These are phyloP conservation scores for Lethocerus indicus DNA, from an alignment of 1,140 invertebrate genomes.

Conservation along the genomic window DNA sequence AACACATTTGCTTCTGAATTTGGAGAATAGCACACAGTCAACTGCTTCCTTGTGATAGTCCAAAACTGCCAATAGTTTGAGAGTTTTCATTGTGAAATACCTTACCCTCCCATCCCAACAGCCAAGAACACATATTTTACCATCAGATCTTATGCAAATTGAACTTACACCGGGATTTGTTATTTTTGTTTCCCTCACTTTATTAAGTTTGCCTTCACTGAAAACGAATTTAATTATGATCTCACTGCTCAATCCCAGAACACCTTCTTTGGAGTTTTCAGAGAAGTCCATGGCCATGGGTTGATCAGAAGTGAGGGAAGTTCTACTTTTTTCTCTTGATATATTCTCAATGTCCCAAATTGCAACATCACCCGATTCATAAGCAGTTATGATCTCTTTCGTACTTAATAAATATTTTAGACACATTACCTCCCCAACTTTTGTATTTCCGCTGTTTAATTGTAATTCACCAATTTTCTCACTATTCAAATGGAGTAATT, in stretches of 20 bases:
- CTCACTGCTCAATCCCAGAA: conserved; percentile 41
- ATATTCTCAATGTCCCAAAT: conserved; percentile 44
- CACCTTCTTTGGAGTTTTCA: conserved; percentile 36
- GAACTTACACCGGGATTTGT: conserved; percentile 54
- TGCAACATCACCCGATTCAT: conserved; percentile 44
- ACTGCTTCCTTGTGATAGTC: conserved; percentile 26
- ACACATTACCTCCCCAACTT: conserved; percentile 41
- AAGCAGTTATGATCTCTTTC: conserved; percentile 36
- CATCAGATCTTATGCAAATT: conserved; percentile 47
- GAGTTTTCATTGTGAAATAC: conserved; percentile 59
- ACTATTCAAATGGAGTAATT: conserved; percentile 37
- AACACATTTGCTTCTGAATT: neutral
- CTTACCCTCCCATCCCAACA: conserved; percentile 60
- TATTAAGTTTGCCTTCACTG: conserved; percentile 18
- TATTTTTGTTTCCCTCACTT: conserved; percentile 36
- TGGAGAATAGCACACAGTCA: neutral
- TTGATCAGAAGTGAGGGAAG: conserved; percentile 37
- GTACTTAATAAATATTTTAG: conserved; percentile 36
- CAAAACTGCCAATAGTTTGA: conserved; percentile 54
- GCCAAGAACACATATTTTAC: conserved; percentile 53
- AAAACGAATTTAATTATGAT: conserved; percentile 29
- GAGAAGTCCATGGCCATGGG: conserved; percentile 52
- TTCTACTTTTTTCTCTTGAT: conserved; percentile 27
- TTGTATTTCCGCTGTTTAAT: conserved; percentile 22
- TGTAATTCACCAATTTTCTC: conserved; percentile 28